A percentile compares a stretch with the other conserved stretches of the same genome.
These are phyloP conservation scores for Reticulitermes lucifugus DNA, from an alignment of 2,888 invertebrate genomes.

Conservation along the genomic window DNA sequence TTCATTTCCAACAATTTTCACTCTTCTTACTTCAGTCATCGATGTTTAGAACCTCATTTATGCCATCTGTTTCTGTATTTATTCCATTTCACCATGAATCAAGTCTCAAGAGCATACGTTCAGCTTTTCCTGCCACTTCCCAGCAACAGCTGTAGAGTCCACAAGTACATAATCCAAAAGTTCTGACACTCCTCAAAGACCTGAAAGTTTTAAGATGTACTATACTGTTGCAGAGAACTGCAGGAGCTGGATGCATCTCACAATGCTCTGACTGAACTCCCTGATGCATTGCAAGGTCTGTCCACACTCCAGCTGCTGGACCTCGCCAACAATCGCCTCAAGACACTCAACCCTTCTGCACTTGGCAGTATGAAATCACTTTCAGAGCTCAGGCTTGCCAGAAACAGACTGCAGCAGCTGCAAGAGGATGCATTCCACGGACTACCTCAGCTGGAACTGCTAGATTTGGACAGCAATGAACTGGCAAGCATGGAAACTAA, in stretches of 20 bases:
- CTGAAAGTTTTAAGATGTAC: not conserved
- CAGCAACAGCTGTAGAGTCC: too few species aligned
- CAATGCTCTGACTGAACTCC: conserved; percentile 80
- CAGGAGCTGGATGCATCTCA: conserved; percentile 82
- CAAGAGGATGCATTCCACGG: conserved; percentile 79
- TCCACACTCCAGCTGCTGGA: conserved; percentile 78
- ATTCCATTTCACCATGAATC: too few species aligned
- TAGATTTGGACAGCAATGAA: conserved; percentile 86
- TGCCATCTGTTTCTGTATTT: too few species aligned
- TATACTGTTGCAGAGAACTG: conserved; percentile 67
- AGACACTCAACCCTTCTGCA: conserved; percentile 75
- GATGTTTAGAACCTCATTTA: too few species aligned
- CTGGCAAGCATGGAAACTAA: conserved; percentile 79
- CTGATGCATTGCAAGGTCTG: conserved; percentile 76
- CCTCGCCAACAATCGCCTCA: conserved; percentile 81
- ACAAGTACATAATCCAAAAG: too few species aligned
- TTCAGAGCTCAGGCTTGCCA: conserved; percentile 77
- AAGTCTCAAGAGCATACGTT: too few species aligned
- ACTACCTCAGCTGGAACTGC: conserved; percentile 75
- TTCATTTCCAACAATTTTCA: too few species aligned
- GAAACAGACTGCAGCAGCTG: conserved; percentile 79
- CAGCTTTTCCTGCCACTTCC: too few species aligned
- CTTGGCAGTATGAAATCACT: conserved; percentile 78
- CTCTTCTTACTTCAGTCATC: too few species aligned
- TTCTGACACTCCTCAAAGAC: too few species aligned